Evolutionary conservation across 2,113 vertebrate species (phyloP).

Genomic region (Pluvianellus socialis): DNA sequence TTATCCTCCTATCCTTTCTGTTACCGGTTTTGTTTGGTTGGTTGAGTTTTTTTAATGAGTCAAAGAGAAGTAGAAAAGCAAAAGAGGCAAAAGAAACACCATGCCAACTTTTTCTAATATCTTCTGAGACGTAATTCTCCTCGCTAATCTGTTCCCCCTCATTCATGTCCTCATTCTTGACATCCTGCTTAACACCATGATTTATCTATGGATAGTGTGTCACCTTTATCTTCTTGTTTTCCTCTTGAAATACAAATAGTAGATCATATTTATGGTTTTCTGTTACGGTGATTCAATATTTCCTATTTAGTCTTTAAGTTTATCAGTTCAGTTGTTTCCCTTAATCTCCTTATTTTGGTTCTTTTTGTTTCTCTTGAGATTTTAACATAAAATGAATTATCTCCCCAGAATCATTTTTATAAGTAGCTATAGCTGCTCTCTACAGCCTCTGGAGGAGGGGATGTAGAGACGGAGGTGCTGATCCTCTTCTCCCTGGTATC

Average conservation of each 20-base stretch:
- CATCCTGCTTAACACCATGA: neutral
- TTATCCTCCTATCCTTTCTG: neutral
- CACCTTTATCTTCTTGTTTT: neutral
- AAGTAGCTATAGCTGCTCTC: neutral
- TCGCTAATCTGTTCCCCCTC: neutral
- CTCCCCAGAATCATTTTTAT: neutral
- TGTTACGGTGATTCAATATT: neutral
- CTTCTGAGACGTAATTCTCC: neutral
- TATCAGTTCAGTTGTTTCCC: neutral
- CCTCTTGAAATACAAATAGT: neutral
- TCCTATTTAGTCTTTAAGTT: neutral
- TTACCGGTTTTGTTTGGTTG: neutral
- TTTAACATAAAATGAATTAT: neutral
- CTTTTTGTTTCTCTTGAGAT: neutral
- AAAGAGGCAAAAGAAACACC: neutral
- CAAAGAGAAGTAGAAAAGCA: neutral
- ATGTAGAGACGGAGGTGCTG: neutral
- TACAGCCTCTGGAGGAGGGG: neutral
- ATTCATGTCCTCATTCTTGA: neutral
- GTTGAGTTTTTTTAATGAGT: neutral
- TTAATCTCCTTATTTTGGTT: neutral
- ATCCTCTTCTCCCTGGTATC: neutral
- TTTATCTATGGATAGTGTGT: neutral
- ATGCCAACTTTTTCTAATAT: neutral
- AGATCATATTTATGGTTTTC: neutral